Conservation (phyloP, 2,888 invertebrate genomes). For the Tipula confusa region DNA sequence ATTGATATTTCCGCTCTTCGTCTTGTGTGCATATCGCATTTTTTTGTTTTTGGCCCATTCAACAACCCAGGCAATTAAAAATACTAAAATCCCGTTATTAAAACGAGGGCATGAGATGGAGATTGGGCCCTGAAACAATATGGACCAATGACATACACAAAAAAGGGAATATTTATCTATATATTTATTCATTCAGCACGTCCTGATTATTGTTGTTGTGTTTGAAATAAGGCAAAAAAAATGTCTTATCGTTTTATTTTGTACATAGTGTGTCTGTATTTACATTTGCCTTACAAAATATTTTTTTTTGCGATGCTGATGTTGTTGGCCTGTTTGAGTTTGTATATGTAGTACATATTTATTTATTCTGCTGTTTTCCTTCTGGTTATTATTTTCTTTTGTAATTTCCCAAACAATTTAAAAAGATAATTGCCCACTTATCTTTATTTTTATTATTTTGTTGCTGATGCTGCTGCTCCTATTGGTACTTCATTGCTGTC, state of each 20-base stretch:
- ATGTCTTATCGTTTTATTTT: not conserved
- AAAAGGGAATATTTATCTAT: not conserved
- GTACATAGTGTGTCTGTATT: not conserved
- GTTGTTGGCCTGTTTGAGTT: not conserved
- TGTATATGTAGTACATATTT: not conserved
- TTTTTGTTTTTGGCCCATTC: not conserved
- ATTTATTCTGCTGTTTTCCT: not conserved
- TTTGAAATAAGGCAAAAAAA: not conserved
- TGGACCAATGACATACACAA: not conserved
- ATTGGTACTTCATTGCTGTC: not conserved
- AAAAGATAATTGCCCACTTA: slow-evolving; percentile 25
- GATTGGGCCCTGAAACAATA: not conserved
- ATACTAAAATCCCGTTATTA: not conserved
- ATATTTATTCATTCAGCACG: not conserved
- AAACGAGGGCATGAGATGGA: not conserved
- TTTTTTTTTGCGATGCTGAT: not conserved
- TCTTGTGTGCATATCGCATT: not conserved
- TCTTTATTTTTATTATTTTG: not conserved
- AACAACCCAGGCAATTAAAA: not conserved
- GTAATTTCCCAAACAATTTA: slow-evolving; percentile 20
- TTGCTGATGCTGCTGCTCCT: not conserved
- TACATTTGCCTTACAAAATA: not conserved
- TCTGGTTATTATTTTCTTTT: slow-evolving; percentile 12
- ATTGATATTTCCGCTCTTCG: not conserved
- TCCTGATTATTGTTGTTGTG: not conserved